Base-by-base conservation (phyloP, 2,797 vertebrate species). In the Diplodus sargus region DNA sequence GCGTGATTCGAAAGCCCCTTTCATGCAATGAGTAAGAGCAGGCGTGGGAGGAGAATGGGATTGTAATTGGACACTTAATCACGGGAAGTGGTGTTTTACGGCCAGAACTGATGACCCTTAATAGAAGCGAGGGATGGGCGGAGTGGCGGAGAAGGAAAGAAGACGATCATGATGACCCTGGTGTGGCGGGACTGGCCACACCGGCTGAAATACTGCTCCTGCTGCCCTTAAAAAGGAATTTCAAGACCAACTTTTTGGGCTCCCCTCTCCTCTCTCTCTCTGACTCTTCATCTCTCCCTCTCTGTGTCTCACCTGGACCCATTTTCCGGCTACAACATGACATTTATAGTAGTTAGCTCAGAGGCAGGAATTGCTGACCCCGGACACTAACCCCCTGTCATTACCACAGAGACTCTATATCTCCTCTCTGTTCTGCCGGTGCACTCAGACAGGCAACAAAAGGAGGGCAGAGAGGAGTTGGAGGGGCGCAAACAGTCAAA, bases 1-100 rank as follows among this genome's bases (percentile, higher is more conserved):
- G 49, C 7, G 1, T 77, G 78, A 82, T 84, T 81, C 63, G 34
- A 84, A 87, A 69, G 75, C 62, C 39, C 34, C 61, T 71, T 74
- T 79, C 67, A 82, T 82, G 82, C 62, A 66, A 57, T 83, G 73
- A 86, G 61, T 72, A 58, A 67, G 78, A 85, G 67, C 66, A 65
- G 66, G 76, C 12, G 22, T 67, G 68, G 75, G 63, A 79, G 79
- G 48, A 80, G 71, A 85, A 77, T 69, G 81, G 80, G 66, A 56
- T 58, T 61, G 63, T 91, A 90, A 92, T 90, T 92, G 83, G 83
- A 87, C 84, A 86, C 89, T 93, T 92, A 90, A 94, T 94, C 89
- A 90, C 42, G 42, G 81, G 70, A 89, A 91, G 89, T 81, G 87
- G 66, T 79, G 74, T 88, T 90, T 93, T 78, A 87, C 28, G 56